Conservation (phyloP, 2,888 invertebrate genomes). For the Heteromyza rotundicornis region DNA sequence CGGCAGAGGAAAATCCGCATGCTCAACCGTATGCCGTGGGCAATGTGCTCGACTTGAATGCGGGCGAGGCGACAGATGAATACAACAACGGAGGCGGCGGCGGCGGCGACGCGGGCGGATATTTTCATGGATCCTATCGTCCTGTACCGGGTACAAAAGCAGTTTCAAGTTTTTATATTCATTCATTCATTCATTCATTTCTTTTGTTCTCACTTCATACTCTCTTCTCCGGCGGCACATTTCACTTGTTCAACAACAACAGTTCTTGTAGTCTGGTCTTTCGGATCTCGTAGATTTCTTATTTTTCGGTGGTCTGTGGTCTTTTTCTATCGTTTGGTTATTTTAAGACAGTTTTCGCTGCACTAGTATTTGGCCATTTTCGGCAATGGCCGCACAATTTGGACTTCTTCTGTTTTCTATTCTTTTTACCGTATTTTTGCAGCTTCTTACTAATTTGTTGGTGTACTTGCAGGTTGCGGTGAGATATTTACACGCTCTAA, state of each 20-base stretch:
- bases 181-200: neutral
- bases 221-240: neutral
- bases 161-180: neutral
- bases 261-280: neutral
- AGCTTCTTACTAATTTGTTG: too few relatives aligned
- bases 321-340: too few relatives aligned
- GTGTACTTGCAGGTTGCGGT: slow-evolving; percentile 94
- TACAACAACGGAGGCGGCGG: slow-evolving; percentile 42
- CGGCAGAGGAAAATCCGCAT: slow-evolving; percentile 37
- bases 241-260: neutral
- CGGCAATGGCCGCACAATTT: too few relatives aligned
- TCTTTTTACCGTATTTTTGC: too few relatives aligned
- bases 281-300: neutral
- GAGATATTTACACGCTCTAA: slow-evolving; percentile 87
- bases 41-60: slow-evolving; percentile 55
- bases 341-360: too few relatives aligned
- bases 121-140: slow-evolving; percentile 54
- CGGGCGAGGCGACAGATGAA: slow-evolving; percentile 51
- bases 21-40: slow-evolving; percentile 56
- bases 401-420: too few relatives aligned
- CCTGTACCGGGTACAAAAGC: slow-evolving; percentile 59
- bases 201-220: neutral
- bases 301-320: too few relatives aligned
- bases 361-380: too few relatives aligned
- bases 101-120: slow-evolving; percentile 30